These are phyloP conservation scores for Haliclona indistincta DNA, from an alignment of 37 sponge, comb jelly and placozoan genomes.

Conservation along the genomic window DNA sequence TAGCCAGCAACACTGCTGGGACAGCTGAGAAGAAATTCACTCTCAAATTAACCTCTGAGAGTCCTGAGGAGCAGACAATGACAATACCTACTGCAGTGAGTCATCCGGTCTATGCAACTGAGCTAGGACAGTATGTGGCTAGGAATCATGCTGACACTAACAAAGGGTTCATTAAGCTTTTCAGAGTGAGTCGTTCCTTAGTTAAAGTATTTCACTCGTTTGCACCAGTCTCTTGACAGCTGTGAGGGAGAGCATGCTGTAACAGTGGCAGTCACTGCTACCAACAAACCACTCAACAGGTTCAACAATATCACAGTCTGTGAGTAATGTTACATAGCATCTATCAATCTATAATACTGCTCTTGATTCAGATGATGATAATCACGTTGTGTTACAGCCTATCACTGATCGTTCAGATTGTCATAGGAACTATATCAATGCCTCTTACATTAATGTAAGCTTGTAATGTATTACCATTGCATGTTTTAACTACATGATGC, in stretches of 20 bases:
- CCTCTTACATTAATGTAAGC: no score
- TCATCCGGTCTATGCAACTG: no score
- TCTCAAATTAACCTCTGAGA: neutral
- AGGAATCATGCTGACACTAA: conserved; percentile 32
- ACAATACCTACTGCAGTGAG: no score
- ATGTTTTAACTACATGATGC: no score
- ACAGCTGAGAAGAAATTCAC: conserved; percentile 8
- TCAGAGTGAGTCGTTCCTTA: conserved; percentile 6
- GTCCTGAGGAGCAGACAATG: neutral
- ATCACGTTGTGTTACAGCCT: no score
- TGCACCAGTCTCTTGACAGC: neutral
- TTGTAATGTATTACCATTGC: no score
- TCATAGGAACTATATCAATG: no score
- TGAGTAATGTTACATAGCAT: no score
- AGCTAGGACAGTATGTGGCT: conserved; percentile 42
- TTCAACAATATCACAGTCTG: conserved; percentile 55
- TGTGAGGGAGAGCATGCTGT: neutral
- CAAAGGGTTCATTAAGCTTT: conserved; percentile 27
- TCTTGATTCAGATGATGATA: no score
- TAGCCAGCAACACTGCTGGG: conserved; percentile 24
- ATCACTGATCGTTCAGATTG: no score
- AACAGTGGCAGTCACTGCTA: conserved; percentile 10
- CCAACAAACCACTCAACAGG: conserved; percentile 29
- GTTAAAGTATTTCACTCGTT: neutral
- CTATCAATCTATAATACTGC: no score